Evolutionary conservation across 2,888 invertebrate genomes (phyloP).

Genomic region (Mantis religiosa): DNA sequence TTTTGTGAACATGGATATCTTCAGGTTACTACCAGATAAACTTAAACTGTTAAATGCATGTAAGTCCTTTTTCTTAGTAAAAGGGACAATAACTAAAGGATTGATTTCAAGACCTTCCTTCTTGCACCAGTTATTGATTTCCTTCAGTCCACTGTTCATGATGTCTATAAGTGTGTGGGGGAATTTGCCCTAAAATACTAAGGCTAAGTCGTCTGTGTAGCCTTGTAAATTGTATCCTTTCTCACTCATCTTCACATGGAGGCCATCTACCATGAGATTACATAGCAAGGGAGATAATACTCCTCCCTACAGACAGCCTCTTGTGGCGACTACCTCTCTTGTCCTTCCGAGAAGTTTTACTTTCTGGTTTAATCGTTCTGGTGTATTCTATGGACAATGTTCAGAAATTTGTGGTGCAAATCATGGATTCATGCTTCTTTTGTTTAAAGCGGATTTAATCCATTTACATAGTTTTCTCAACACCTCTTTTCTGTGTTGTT

Average conservation of each 20-base stretch:
- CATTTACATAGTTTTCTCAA: constrained; percentile 13
- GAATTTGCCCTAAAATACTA: too few species aligned
- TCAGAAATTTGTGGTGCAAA: too few species aligned
- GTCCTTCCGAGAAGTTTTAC: neutral
- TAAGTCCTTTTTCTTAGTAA: neutral
- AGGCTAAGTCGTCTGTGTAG: neutral
- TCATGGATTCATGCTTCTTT: too few species aligned
- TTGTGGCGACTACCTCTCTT: neutral
- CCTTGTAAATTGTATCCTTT: neutral
- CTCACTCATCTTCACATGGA: neutral
- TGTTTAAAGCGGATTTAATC: constrained; percentile 19
- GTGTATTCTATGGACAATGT: too few species aligned
- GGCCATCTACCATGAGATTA: neutral
- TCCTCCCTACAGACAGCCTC: neutral
- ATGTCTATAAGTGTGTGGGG: too few species aligned
- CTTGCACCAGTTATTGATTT: neutral
- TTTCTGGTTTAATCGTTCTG: too few species aligned
- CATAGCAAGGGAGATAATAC: neutral
- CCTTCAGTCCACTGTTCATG: too few species aligned
- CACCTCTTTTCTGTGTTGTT: constrained; percentile 10
- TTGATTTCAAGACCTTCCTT: neutral
- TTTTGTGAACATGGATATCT: neutral
- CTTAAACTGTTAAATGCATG: neutral
- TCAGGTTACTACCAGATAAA: neutral
- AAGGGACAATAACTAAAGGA: neutral